These are phyloP conservation scores for Nymphalis c-album DNA, from an alignment of 2,888 invertebrate species.

Conservation along the genomic window DNA sequence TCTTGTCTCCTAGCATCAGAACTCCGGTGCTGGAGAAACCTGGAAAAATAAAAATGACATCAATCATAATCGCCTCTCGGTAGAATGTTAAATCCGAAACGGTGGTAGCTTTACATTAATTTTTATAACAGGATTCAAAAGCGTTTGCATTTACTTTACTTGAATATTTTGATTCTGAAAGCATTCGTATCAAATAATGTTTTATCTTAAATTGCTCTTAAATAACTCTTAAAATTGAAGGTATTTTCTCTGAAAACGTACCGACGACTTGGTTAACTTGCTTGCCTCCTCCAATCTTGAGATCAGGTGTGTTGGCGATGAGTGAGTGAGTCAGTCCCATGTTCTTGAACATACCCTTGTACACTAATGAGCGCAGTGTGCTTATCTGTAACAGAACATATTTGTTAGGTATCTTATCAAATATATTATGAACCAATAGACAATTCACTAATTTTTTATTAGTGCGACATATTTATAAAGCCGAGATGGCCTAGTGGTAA, in stretches of 20 bases:
- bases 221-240: too few relatives aligned
- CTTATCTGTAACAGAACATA: conserved; percentile 6
- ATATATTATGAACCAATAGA: too few relatives aligned
- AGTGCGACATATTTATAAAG: too few relatives aligned
- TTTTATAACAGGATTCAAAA: too few relatives aligned
- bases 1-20: conserved; percentile 85
- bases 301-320: conserved; percentile 80
- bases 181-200: too few relatives aligned
- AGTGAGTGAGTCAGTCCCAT: conserved; percentile 83
- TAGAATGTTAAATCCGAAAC: too few relatives aligned
- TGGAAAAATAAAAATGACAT: conserved; percentile 40
- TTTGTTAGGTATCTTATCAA: neutral
- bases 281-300: conserved; percentile 80
- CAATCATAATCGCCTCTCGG: neutral
- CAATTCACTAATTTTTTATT: too few relatives aligned
- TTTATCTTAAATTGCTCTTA: too few relatives aligned
- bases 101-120: too few relatives aligned
- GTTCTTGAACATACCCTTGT: conserved; percentile 67
- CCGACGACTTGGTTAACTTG: conserved; percentile 82
- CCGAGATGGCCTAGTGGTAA: too few relatives aligned
- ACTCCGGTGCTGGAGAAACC: conserved; percentile 83
- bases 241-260: conserved; percentile 40
- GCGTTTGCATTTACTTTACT: too few relatives aligned
- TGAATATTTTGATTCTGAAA: too few relatives aligned
- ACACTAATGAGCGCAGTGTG: conserved; percentile 38